Evolutionary conservation across 2,113 vertebrate species (phyloP), one percentile per base, ranked within the genome.

Genomic region (human): DNA sequence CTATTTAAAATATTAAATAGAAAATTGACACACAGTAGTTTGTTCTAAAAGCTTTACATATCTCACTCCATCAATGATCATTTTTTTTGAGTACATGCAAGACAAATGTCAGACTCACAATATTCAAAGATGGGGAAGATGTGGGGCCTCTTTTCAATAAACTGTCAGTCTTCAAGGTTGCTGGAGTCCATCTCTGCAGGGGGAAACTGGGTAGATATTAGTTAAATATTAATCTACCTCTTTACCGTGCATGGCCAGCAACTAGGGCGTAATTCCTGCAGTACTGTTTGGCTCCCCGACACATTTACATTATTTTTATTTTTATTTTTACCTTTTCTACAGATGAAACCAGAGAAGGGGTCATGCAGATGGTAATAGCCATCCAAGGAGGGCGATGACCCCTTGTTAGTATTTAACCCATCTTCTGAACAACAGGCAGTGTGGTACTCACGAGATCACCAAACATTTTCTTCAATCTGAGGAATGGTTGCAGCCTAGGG

Each of bases 381-480:
- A 9, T n/a, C 50, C 59, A 40, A 48, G 22, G 32, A 78, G 27
- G 17, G 5, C 11, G 30, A 30, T 30, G 35, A 55, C 23, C 48
- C 16, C 8, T 50, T 40, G 12, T 45, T 16, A 70, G 5, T 3
- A 64, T 8, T 91, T 43, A 43, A 55, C 32, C 12, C 16, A 11
- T 48, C 50, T 91, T 12, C 22, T 55, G 66, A 94, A 84, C 27
- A 23, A 35, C 50, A 68, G 89, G 50, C 55, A 7, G 35, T 32
- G 9, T 12, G 13, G 25, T 25, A 17, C 27, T 23, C 38, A 1
- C 0, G 1, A n/a, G 0, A 23, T 38, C 22, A 40, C 16, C 70
- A 50, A 8, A 22, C 14, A 17, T 23, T n/a, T 43, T 32, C 30
- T 43, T 93, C 30, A 48, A 0, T 57, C 8, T 35, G 64, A 61